Percentiles rank a stretch among this genome's conserved stretches.
Evolutionary conservation across 2,113 vertebrate genomes (phyloP).

Genomic region (Coturnix japonica): DNA sequence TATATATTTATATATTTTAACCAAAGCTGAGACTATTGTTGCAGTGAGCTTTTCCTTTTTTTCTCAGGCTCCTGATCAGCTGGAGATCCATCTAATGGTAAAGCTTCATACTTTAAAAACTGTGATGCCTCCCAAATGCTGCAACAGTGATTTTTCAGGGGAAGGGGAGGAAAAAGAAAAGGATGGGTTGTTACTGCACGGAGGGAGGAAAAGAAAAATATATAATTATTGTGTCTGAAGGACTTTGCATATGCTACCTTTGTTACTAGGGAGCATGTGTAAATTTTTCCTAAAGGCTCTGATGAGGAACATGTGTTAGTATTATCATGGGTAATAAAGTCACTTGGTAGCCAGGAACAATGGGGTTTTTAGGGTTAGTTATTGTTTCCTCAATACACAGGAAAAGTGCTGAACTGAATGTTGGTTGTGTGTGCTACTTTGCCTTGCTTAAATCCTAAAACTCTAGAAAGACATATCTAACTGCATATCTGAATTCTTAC

Average conservation of each 20-base stretch:
- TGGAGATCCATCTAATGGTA: background rate
- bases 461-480: background rate
- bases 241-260: background rate
- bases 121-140: background rate
- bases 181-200: background rate
- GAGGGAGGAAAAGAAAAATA: background rate
- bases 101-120: background rate
- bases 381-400: background rate
- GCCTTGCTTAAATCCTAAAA: background rate
- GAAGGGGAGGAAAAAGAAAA: background rate
- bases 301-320: background rate
- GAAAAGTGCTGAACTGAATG: background rate
- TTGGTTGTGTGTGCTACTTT: background rate
- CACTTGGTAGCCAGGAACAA: background rate
- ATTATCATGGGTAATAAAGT: background rate
- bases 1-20: background rate
- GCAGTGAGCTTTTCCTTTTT: rapidly evolving
- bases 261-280: background rate
- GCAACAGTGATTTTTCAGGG: background rate
- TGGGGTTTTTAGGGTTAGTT: background rate
- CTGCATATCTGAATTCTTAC: background rate
- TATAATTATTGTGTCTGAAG: background rate
- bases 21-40: rapidly evolving
- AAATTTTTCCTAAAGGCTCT: background rate
- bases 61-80: background rate